Evolutionary conservation across 2,888 invertebrate genomes (phyloP), one percentile per base, ranked within the genome.

Genomic region (Nemapogon koenigi): DNA sequence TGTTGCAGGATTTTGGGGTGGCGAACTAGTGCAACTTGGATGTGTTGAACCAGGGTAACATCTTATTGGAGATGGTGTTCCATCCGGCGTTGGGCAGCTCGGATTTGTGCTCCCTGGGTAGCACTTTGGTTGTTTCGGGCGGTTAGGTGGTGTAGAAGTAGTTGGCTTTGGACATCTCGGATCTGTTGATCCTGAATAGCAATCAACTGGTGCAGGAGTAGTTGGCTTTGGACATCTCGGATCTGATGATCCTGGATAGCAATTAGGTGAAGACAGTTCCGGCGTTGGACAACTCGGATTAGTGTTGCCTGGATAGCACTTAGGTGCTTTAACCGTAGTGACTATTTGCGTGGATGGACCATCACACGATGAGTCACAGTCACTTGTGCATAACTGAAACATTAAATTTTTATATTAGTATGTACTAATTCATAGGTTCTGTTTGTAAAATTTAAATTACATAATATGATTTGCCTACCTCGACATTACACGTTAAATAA

Each of bases 401-500:
- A 33, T 10, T 6, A 38, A 29, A 14, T 14, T 8, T 3, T 35
- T 35, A 19, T 37, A 35, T 8, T 6, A 19, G 7, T 7, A 10
- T 8, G 15, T 10, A 35, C 25, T 25, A 37, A 37, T 27, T 28
- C 10, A 11, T 7, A 15, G 3, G 13, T 13, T 7, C 13, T 10
- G 11, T 10, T 25, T 26, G 7, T 35, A 10, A 25, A 18, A 6
- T 8, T 35, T 4, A 31, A 35, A 17, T 8, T 32, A 37, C 22
- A 17, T 19, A 38, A 26, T 2, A 27, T 31, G n/a, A 14, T 11
- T 26, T 6, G 17, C 53, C 64, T 66, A 86, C 86, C 79, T 88
- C 88, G 44, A 89, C 85, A 50, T 89, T 89, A 59, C 89, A 89
- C 10, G 87, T 87, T 2, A 89, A 61, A 49, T 83, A 88, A 1